These are phyloP conservation scores for Pavo muticus DNA, from an alignment of 2,113 vertebrate genomes.

Conservation along the genomic window DNA sequence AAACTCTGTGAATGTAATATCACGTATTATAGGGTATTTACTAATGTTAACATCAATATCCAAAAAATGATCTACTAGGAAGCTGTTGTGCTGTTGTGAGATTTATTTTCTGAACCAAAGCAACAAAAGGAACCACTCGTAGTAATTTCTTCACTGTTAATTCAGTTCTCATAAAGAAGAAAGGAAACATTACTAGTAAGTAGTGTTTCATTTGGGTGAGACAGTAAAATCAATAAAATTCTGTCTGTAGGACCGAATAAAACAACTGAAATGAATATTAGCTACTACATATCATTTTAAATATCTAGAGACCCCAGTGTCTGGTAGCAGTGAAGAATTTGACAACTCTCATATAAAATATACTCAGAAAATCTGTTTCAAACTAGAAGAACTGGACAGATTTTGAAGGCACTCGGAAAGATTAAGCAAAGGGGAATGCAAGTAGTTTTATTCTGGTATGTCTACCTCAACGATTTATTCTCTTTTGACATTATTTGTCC, in stretches of 20 bases:
- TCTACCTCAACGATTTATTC: background rate
- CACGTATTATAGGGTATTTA: background rate
- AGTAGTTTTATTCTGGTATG: background rate
- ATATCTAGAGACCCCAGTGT: background rate
- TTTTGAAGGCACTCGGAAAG: background rate
- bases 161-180: background rate
- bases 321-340: slow-evolving; percentile 1
- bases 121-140: background rate
- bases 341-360: background rate
- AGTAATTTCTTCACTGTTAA: background rate
- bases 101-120: background rate
- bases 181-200: background rate
- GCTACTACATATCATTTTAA: background rate
- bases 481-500: slow-evolving; percentile 2
- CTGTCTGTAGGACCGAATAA: background rate
- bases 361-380: background rate
- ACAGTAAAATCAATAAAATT: background rate
- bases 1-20: background rate
- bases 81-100: background rate
- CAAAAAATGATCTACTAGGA: background rate
- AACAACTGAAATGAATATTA: background rate
- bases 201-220: background rate
- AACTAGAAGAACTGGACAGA: background rate
- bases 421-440: slow-evolving; percentile 1
- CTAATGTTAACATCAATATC: background rate